These are phyloP conservation scores for Gnathonemus longibarbis DNA, from an alignment of 2,113 vertebrate species.

Conservation along the genomic window DNA sequence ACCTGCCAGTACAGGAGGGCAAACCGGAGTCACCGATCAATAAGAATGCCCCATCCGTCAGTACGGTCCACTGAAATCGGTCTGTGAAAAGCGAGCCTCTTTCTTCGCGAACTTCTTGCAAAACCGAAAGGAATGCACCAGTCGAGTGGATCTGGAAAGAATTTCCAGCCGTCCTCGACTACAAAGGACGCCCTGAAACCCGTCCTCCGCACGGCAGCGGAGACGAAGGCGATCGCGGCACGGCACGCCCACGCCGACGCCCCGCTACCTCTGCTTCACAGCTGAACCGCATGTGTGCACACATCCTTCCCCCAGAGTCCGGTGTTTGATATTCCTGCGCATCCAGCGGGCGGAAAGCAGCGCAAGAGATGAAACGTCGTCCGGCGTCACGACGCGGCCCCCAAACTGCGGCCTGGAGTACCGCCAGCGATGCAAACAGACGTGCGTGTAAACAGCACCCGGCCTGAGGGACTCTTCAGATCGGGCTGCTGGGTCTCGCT, in stretches of 20 bases:
- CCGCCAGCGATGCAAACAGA: not conserved
- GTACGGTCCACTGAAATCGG: not conserved
- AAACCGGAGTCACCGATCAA: not conserved
- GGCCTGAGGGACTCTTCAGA: not conserved
- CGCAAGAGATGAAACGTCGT: not conserved
- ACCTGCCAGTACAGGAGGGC: not conserved
- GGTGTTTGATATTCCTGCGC: not conserved
- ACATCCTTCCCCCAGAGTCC: not conserved
- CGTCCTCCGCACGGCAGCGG: not conserved
- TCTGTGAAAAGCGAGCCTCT: not conserved
- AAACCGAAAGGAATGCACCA: not conserved
- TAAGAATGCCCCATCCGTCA: not conserved
- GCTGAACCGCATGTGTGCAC: not conserved
- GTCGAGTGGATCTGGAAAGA: not conserved
- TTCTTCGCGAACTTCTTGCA: not conserved
- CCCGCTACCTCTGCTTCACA: not conserved
- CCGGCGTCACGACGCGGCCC: not conserved
- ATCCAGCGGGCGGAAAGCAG: not conserved
- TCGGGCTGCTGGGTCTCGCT: not conserved
- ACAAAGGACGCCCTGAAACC: not conserved
- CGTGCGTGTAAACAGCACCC: not conserved
- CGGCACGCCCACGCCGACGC: not conserved
- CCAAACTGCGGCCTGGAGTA: not conserved
- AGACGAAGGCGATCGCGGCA: not conserved
- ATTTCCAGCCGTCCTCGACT: not conserved